Evolutionary conservation across 2,113 vertebrate species (phyloP), one percentile per base, ranked within the genome.

Genomic region (Siniperca knerii): DNA sequence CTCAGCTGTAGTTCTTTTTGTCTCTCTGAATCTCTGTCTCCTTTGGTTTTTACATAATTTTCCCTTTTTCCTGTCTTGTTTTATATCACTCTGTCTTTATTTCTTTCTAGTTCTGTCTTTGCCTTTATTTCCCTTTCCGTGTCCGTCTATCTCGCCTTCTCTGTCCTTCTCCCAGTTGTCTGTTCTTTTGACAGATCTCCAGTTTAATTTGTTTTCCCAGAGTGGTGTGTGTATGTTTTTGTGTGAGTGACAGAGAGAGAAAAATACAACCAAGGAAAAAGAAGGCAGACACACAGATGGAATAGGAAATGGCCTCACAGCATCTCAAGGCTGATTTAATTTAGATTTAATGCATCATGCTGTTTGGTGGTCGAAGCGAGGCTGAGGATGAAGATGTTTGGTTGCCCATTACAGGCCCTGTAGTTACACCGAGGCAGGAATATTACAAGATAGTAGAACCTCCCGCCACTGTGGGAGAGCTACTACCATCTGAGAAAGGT

Each of bases 141-240:
- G 33, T 69, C 37, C 3, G 2, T 42, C 42, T 42, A 4, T 57
- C 35, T 11, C 4, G 9, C 20, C 50, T 52, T 0, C 25, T 68
- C 20, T 7, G 1, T 74, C 61, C 20, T 6, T 50, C 74, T 82
- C 33, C 8, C 60, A 33, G 18, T 0, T 71, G 42, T 20, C 54
- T 74, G 55, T 73, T 75, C 65, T 77, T 6, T 6, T 23, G 23
- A 18, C 33, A 40, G 33, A 73, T 74, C 68, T 77, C 3, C 40
- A 75, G 58, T 84, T 78, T 80, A 80, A 84, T 90, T 86, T 79
- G 69, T 75, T 87, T 81, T 69, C 67, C 21, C 74, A 66, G 57
- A 65, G n/a, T 29, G 81, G 20, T 50, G 29, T 62, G 50, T 69
- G 69, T 44, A 25, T 25, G 7, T 84, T 10, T 60, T 16, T 48